Evolutionary conservation across 2,888 invertebrate genomes (phyloP), one percentile per base, ranked within the genome.

Genomic region (Branchellion lobata): DNA sequence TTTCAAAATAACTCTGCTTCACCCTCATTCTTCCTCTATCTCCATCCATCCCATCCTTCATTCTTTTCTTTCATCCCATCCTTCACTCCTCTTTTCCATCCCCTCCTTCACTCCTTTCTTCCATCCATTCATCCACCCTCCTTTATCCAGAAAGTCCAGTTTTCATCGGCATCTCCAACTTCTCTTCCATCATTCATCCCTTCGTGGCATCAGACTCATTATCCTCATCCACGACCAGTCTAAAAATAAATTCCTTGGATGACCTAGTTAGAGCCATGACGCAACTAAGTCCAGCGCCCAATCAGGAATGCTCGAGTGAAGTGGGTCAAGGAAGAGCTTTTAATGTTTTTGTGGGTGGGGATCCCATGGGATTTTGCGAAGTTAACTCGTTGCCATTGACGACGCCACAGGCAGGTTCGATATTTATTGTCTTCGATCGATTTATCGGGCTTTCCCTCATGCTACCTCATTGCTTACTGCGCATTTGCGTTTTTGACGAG

Each of bases 351-450:
- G 21, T 57, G 21, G 61, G 61, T 18, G 61, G 21, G 11, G 61
- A 57, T 57, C 3, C 21, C 61, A 57, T 5, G 3, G 61, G 21
- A n/a, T 57, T 57, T 57, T 57, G 61, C n/a, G 61, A 57, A n/a
- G 61, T 57, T n/a, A 57, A 57, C 24, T 57, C n/a, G 24, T 18
- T 57, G 24, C 61, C 61, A 57, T 57, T 57, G 61, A 57, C 61
- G 3, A 57, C 61, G n/a, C n/a, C n/a, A 18, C 21, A 24, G 24
- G 3, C 5, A 57, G 61, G 61, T 57, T n/a, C 40, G 40, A 40
- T 40, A 5, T 40, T 40, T 40, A 14, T 40, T 40, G 40, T 40
- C 14, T 40, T 57, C 24, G 5, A 57, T 57, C 24, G n/a, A 57
- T 57, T 57, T 57, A 57, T 8, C 21, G 61, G 3, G 3, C 21